Conservation (phyloP, 2,797 vertebrate species). For the Alcedo atthis region DNA sequence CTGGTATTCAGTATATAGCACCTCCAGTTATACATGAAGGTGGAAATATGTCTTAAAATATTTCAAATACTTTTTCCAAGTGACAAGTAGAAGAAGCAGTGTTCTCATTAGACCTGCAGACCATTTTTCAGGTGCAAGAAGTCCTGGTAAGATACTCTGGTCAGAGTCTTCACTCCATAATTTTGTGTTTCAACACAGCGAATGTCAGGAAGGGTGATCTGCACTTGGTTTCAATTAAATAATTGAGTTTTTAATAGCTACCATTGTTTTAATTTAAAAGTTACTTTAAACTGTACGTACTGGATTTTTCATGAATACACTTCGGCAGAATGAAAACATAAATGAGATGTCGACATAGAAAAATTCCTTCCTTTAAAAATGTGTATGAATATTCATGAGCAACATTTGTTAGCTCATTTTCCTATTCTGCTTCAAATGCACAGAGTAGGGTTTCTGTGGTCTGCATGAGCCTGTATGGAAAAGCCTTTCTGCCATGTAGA, state of each 20-base stretch:
- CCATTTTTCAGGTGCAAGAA: neutral
- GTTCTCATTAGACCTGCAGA: neutral
- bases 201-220: neutral
- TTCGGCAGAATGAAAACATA: conserved; percentile 27
- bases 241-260: neutral
- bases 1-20: neutral
- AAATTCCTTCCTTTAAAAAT: conserved; percentile 57
- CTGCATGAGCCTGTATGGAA: neutral
- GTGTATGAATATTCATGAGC: conserved; percentile 63
- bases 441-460: neutral
- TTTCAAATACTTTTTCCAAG: neutral
- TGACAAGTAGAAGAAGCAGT: neutral
- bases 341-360: conserved; percentile 50
- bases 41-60: neutral
- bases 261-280: conserved; percentile 10
- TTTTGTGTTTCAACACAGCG: neutral
- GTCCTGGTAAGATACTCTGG: neutral
- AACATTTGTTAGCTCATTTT: conserved; percentile 56
- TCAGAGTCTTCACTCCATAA: neutral
- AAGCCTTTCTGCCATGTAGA: neutral
- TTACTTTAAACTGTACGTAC: conserved; percentile 5
- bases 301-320: neutral
- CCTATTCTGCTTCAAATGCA: neutral
- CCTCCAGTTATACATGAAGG: neutral
- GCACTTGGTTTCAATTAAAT: neutral